Percentiles rank a stretch among this genome's conserved stretches.
These are phyloP conservation scores for Anoura caudifer DNA, from an alignment of 2,113 vertebrate species.

Conservation along the genomic window DNA sequence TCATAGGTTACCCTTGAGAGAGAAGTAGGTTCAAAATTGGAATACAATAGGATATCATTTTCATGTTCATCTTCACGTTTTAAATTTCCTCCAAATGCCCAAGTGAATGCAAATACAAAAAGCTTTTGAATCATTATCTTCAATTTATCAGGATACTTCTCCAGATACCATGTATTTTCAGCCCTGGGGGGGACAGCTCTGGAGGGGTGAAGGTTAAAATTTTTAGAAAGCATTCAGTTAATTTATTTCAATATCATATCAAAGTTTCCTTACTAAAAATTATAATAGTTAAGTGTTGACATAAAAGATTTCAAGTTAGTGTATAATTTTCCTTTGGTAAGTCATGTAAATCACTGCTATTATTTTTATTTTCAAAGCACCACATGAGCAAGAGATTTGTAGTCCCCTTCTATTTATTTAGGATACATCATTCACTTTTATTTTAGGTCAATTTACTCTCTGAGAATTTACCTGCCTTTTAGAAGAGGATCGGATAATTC, in stretches of 20 bases:
- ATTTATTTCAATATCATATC: neutral
- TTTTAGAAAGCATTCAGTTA: neutral
- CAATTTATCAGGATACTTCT: constrained; percentile 71
- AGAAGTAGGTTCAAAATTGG: constrained; percentile 36
- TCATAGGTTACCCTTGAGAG: constrained; percentile 48
- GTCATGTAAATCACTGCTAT: neutral
- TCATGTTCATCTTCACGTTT: constrained; percentile 70
- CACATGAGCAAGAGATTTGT: neutral
- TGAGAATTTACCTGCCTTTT: neutral
- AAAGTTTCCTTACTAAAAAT: constrained; percentile 10
- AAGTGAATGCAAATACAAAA: constrained; percentile 75
- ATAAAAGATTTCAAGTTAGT: neutral
- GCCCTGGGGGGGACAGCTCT: neutral
- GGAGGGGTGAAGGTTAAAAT: neutral
- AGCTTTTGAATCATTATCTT: constrained; percentile 65
- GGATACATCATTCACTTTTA: neutral
- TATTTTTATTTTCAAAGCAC: constrained; percentile 12
- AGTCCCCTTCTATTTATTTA: neutral
- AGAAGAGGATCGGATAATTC: neutral
- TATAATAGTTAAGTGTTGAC: neutral
- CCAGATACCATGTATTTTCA: constrained; percentile 50
- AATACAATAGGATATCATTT: constrained; percentile 56
- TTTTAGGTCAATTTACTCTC: neutral
- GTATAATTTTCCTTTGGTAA: neutral
- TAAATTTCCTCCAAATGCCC: constrained; percentile 73